phyloP scores from a whole-genome alignment of 2,888 invertebrate species.

The Drosophila picticornis region DNA sequence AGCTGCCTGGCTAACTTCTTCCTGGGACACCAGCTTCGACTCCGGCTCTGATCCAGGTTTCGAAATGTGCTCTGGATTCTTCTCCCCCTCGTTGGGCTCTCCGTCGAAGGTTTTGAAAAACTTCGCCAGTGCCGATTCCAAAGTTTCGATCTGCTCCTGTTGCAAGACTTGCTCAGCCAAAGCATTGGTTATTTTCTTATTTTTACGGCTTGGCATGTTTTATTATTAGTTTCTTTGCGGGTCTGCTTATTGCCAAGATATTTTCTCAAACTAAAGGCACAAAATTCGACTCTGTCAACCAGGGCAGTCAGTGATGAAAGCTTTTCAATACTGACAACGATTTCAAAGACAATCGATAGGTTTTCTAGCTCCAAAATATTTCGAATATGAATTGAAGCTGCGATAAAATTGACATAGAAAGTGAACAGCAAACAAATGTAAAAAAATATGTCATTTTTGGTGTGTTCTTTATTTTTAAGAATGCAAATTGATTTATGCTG shows the following conservation, averaged over 20 bases:
- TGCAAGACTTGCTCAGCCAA: neutral
- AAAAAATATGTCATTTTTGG: neutral
- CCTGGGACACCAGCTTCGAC: neutral
- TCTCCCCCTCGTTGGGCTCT: neutral
- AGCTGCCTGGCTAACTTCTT: neutral
- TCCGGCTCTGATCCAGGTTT: neutral
- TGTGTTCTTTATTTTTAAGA: neutral
- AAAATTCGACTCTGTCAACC: neutral
- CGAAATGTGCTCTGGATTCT: too few relatives aligned
- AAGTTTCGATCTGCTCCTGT: neutral
- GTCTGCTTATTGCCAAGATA: neutral
- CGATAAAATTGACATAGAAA: neutral
- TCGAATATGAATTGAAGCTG: neutral
- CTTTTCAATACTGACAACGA: neutral
- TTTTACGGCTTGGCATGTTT: neutral
- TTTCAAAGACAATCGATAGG: slow-evolving; percentile 11
- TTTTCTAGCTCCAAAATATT: neutral
- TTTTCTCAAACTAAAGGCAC: neutral
- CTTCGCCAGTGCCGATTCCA: neutral
- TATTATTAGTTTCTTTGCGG: neutral
- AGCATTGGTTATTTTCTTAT: neutral
- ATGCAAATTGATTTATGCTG: neutral
- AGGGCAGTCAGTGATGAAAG: neutral
- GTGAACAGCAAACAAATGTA: neutral
- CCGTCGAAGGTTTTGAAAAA: neutral